phyloP scores from a whole-genome alignment of 2,888 invertebrate genomes.

The Drosophila peninsularis region DNA sequence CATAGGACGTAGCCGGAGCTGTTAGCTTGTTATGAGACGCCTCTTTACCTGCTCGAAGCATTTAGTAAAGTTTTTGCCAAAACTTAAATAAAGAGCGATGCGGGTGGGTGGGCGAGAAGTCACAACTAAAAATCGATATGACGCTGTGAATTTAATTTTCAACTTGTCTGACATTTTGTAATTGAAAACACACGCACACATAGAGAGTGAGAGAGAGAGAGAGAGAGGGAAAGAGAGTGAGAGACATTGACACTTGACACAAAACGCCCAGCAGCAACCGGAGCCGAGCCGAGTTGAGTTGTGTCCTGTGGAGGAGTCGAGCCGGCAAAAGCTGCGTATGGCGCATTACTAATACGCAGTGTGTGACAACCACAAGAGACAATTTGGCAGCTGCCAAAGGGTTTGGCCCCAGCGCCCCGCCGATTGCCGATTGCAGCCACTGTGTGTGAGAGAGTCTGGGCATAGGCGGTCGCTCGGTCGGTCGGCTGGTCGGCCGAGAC shows the following conservation, averaged over 20 bases:
- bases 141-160: slow-evolving; percentile 76
- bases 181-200: slow-evolving; percentile 66
- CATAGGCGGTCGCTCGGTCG: slow-evolving; percentile 2
- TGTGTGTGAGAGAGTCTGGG: slow-evolving; percentile 1
- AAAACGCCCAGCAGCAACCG: slow-evolving; percentile 43
- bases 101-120: background rate
- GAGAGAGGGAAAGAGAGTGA: background rate
- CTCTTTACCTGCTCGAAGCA: slow-evolving; percentile 60
- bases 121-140: slow-evolving; percentile 51
- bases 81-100: slow-evolving; percentile 50
- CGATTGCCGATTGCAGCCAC: slow-evolving; percentile 33
- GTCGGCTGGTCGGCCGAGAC: slow-evolving; percentile 3
- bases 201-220: slow-evolving; percentile 16
- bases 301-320: slow-evolving; percentile 10
- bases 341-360: slow-evolving; percentile 81
- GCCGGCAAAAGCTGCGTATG: slow-evolving; percentile 66
- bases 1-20: slow-evolving; percentile 16
- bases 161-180: slow-evolving; percentile 77
- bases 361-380: slow-evolving; percentile 81
- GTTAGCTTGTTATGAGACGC: slow-evolving; percentile 57
- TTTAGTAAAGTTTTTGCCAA: slow-evolving; percentile 63
- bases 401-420: slow-evolving; percentile 33
- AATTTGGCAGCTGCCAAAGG: slow-evolving; percentile 81
- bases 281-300: slow-evolving; percentile 14
- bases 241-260: slow-evolving; percentile 71